These are phyloP conservation scores for Peromyscus californicus DNA, from an alignment of 2,113 vertebrate species.

Conservation along the genomic window DNA sequence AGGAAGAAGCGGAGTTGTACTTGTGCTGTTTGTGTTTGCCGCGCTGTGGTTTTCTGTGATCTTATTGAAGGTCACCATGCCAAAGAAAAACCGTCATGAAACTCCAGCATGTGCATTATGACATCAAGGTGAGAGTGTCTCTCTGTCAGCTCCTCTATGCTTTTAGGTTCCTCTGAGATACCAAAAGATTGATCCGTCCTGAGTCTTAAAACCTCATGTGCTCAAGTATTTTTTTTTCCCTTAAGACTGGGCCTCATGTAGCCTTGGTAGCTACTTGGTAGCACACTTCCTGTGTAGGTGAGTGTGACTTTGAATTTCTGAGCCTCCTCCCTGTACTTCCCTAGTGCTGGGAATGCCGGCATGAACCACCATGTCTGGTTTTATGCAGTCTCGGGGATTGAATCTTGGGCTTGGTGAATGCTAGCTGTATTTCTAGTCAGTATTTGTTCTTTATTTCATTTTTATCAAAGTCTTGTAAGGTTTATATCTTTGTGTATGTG, in stretches of 20 bases:
- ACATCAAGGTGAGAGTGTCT: neutral
- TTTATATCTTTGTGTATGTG: neutral
- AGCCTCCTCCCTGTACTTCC: neutral
- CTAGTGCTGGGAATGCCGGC: too few relatives aligned
- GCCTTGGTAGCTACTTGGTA: too few relatives aligned
- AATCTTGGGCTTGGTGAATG: neutral
- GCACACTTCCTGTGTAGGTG: neutral
- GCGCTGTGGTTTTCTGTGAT: neutral
- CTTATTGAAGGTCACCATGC: neutral
- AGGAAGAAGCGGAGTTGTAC: neutral
- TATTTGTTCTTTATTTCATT: constrained; percentile 43
- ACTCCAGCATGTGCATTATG: neutral
- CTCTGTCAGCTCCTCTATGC: neutral
- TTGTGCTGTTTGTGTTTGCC: neutral
- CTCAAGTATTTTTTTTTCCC: neutral
- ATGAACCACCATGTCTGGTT: neutral
- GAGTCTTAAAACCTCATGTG: constrained; percentile 2
- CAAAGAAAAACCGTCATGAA: neutral
- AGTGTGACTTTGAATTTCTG: neutral
- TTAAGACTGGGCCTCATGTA: neutral
- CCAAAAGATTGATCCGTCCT: neutral
- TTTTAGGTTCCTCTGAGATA: constrained; percentile 7
- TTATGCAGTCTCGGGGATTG: neutral
- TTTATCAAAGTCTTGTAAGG: constrained; percentile 58
- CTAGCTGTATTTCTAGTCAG: neutral